Evolutionary conservation across 2,888 invertebrate genomes (phyloP), one percentile per base, ranked within the genome.

Genomic region (Syrphus vitripennis): DNA sequence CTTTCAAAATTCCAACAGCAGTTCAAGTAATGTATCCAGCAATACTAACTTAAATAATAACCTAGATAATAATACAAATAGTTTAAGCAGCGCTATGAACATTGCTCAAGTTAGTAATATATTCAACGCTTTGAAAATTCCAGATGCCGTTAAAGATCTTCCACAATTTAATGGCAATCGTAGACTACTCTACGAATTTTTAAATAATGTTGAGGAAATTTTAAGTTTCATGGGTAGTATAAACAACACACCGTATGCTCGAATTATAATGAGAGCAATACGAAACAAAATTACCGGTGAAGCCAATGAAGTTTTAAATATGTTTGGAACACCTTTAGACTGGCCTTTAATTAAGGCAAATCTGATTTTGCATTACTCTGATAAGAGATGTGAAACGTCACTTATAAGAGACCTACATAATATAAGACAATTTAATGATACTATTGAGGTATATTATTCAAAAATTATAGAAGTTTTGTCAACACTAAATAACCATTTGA

Each of bases 311-410:
- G 50, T 53, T 5, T 14, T 69, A 21, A 69, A 69, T 37, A 69
- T 69, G 50, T 69, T 53, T 37, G 69, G 26, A n/a, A 69, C 37
- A n/a, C 34, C 37, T 57, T 14, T 55, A 5, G 26, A 53, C 3
- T 53, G 31, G 34, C 48, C 31, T 12, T 7, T n/a, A 9, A 53
- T 69, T 7, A 67, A 34, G n/a, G n/a, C 37, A 37, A 50, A 53
- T 53, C 12, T 53, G n/a, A 53, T 69, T 53, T 26, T 69, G n/a
- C 69, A 69, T 37, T 67, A 67, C 53, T 53, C 53, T 53, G 53
- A 53, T 24, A 50, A 69, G 34, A 50, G 50, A 21, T 37, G 50
- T 48, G 65, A 67, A 48, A 67, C 67, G 9, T 67, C 45, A 16
- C 31, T 67, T n/a, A 67, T 67, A 29, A 69, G 24, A 37, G 50